Percentiles rank a stretch among this genome's conserved stretches.
phyloP scores from a whole-genome alignment of 2,888 invertebrate genomes.

The Cecidostiba fungosa region DNA sequence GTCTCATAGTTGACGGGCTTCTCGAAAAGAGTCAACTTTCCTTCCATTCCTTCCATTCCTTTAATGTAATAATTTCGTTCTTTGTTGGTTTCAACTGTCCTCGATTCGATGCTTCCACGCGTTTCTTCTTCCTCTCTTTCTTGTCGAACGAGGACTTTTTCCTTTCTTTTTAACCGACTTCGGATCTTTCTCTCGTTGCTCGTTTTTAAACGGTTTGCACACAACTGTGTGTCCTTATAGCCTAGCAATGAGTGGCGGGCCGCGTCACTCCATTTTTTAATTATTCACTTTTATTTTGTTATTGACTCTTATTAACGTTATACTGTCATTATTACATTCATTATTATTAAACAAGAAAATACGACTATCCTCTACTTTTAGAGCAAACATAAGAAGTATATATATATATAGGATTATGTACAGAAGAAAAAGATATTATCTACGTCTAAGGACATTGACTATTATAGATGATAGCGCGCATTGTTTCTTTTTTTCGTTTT shows the following conservation, averaged over 20 bases:
- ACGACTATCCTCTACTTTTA: constrained; percentile 72
- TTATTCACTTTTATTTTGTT: constrained; percentile 74
- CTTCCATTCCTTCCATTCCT: constrained; percentile 64
- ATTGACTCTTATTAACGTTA: constrained; percentile 75
- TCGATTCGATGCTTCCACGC: constrained; percentile 52
- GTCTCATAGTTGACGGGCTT: constrained; percentile 29
- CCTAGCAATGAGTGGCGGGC: constrained; percentile 28
- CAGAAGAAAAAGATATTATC: constrained; percentile 77
- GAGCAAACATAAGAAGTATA: constrained; percentile 70
- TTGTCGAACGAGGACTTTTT: constrained; percentile 29
- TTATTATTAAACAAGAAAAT: constrained; percentile 69
- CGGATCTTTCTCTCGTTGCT: constrained; percentile 35
- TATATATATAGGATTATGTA: constrained; percentile 76
- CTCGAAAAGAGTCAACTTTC: constrained; percentile 60
- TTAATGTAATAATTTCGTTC: constrained; percentile 47
- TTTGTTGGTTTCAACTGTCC: constrained; percentile 37
- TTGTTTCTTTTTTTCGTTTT: constrained; percentile 71
- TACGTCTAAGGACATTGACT: constrained; percentile 73
- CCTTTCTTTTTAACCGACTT: constrained; percentile 27
- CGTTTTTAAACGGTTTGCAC: constrained; percentile 11
- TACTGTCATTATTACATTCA: constrained; percentile 76
- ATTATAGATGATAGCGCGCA: constrained; percentile 72
- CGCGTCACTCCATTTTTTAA: constrained; percentile 69
- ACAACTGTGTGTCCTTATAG: constrained; percentile 35
- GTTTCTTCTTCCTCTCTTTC: constrained; percentile 51